Evolutionary conservation across 2,797 vertebrate genomes (phyloP), one percentile per base, ranked within the genome.

Genomic region (Percopsis omiscomaycus): DNA sequence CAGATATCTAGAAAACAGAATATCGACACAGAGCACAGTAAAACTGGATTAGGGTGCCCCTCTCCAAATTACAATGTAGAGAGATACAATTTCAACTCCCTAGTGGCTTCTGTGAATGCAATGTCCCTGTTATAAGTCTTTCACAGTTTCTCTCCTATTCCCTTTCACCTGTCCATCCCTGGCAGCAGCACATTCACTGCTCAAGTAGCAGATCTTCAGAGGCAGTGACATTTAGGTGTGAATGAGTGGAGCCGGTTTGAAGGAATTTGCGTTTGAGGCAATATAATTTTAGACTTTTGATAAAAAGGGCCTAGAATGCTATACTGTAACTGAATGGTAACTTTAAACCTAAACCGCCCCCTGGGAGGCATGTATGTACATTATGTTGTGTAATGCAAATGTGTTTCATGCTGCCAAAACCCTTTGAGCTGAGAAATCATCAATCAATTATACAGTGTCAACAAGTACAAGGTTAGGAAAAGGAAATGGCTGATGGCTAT

Each of bases 1-100:
- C 84, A 99, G 94, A 80, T 99, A 99, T 81, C 97, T 99, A 84
- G 28, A 82, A 62, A 66, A 88, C n/a, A 79, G 52, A 29, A 55
- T 15, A 37, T 46, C 27, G 57, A 71, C 51, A 82, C 69, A 81
- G 48, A n/a, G 32, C 6, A 57, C 42, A 42, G 42, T n/a, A 37
- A 71, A 64, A 56, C 5, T 53, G 47, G 52, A 68, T 77, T 73
- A 68, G 29, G 14, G 14, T 22, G 56, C 56, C 51, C 51, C 55
- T 15, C 50, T 15, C 22, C 62, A 59, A 73, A 10, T 9, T 8
- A 46, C 22, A 2, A 4, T 5, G 50, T n/a, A 52, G 11, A 9
- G 6, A 50, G 48, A 54, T 14, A n/a, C 4, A 15, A 30, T 13
- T 30, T 16, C 5, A 44, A 13, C 55, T 49, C 42, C 10, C 56